Base-by-base conservation (phyloP, 2,797 vertebrate species). In the Sebastes ruberrimus region DNA sequence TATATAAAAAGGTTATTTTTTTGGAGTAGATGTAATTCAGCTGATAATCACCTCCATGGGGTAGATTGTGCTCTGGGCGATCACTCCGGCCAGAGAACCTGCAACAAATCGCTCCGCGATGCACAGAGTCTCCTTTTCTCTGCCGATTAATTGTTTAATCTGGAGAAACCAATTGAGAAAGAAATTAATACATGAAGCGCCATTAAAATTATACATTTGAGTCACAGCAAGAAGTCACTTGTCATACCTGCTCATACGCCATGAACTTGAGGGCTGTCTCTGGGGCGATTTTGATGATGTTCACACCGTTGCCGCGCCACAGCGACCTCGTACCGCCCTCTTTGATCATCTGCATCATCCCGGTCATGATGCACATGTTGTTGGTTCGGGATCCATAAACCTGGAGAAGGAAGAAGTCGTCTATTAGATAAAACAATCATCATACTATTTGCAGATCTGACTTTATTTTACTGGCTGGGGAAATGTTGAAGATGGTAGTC, bases 221-320 rank as follows among this genome's bases (percentile, higher is more conserved):
- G 2, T 6, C 14, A 1, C 14, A 46, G 61, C 1, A 10, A 8
- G 5, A 6, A 6, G 22, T 3, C 18, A 14, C 10, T 8, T 1
- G 2, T 4, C 25, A 0, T 84, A 99, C 98, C 97, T 99, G 98
- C 79, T 99, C 98, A 0, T 99, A 99, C 0, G 98, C 98, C 98
- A 99, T 99, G 94, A 99, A 99, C 83, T 99, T 99, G 65, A 99
- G 97, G 28, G 98, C 98, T 0, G 98, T 95, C 71, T 99, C 98
- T 0, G 98, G 98, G 0, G 97, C 98, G 1, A 99, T 99, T 85
- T 99, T 99, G 78, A 99, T 93, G 86, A 99, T 86, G 0, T 99
- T 99, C 76, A 99, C 96, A 13, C 98, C 98, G 0, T 99, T 99
- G 4, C 98, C 98, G 3, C 98, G 87, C 98, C 98, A 99, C 57